A percentile compares a stretch with the other conserved stretches of the same genome.
Evolutionary conservation across 1,140 invertebrate genomes (phyloP).

Genomic region (Anastrepha ludens): DNA sequence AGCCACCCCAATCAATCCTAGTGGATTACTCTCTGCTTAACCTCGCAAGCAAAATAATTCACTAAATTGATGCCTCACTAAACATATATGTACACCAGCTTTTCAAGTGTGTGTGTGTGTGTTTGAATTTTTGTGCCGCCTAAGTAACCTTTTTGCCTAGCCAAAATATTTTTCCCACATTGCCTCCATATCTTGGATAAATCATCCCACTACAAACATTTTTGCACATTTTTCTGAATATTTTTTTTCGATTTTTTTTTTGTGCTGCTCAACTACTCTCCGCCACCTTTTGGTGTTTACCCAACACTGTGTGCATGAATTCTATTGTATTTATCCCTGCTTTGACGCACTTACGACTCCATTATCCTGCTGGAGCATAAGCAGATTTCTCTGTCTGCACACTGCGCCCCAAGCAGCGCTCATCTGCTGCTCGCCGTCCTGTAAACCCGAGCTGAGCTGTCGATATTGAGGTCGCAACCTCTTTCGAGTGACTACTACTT

Average conservation of each 20-base stretch:
- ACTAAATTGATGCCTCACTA: background rate
- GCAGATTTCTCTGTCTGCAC: background rate
- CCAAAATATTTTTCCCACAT: background rate
- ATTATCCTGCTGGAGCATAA: background rate
- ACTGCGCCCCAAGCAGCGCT: background rate
- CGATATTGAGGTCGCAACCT: background rate
- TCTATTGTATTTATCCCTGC: constrained; percentile 38
- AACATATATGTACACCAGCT: background rate
- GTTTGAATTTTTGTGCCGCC: background rate
- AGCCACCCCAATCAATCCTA: background rate
- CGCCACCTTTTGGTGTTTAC: constrained; percentile 18
- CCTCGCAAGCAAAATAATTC: background rate
- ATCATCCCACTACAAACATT: background rate
- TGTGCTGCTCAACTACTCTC: background rate
- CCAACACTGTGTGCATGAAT: background rate
- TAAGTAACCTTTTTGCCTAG: background rate
- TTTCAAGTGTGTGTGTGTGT: background rate
- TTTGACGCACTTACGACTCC: constrained; percentile 36
- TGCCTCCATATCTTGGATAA: background rate
- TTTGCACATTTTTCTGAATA: background rate
- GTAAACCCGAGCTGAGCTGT: background rate
- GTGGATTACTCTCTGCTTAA: background rate
- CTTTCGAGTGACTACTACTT: background rate
- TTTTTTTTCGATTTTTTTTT: background rate
- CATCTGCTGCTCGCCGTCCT: background rate